Conservation (phyloP, 2,797 vertebrate genomes). For the Scyliorhinus canicula region DNA sequence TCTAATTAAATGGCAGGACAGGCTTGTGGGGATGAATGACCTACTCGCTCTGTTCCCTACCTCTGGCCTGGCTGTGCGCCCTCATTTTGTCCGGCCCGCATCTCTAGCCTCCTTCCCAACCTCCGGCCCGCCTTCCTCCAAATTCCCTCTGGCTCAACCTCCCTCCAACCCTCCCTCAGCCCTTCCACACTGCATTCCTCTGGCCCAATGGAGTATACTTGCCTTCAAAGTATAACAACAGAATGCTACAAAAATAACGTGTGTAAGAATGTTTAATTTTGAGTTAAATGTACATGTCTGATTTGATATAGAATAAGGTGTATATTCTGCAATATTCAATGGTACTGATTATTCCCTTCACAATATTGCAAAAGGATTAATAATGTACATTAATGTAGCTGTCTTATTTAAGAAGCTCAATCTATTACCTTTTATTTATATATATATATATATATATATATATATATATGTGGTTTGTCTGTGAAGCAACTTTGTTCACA, state of each 20-base stretch:
- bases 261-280: background rate
- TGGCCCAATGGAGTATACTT: background rate
- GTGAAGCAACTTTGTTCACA: background rate
- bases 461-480: background rate
- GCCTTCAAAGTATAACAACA: background rate
- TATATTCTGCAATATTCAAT: background rate
- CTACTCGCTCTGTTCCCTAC: too few species aligned
- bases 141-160: too few species aligned
- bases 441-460: too few species aligned
- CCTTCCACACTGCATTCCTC: too few species aligned
- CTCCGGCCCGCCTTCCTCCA: too few species aligned
- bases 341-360: background rate
- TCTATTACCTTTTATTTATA: background rate
- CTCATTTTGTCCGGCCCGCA: too few species aligned
- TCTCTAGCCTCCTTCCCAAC: too few species aligned
- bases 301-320: background rate
- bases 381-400: background rate
- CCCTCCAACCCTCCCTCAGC: too few species aligned
- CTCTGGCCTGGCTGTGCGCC: too few species aligned
- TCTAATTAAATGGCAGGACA: too few species aligned
- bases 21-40: too few species aligned
- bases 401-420: background rate
- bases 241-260: background rate
- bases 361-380: too few species aligned
- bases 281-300: background rate